phyloP scores from a whole-genome alignment of 92 coral and sea anemone species.

The Epizoanthus rinbou region DNA sequence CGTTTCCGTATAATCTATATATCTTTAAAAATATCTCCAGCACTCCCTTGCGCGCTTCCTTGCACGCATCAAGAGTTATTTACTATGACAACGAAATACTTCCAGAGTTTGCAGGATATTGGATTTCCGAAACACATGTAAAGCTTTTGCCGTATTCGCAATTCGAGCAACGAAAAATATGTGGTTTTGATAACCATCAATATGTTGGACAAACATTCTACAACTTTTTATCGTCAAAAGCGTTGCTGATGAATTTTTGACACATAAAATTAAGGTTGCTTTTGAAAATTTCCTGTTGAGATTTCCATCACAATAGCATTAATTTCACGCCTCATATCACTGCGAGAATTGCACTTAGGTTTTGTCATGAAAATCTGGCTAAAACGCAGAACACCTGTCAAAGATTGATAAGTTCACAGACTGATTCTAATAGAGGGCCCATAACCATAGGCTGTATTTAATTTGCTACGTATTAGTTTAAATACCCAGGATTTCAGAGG shows the following conservation, averaged over 20 bases:
- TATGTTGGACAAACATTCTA: constrained; percentile 5
- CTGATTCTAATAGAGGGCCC: neutral
- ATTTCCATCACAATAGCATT: constrained; percentile 17
- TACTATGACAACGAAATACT: neutral
- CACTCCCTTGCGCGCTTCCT: constrained; percentile 8
- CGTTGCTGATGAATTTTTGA: neutral
- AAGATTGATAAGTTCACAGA: neutral
- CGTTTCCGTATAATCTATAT: constrained; percentile 20
- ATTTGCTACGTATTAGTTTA: neutral
- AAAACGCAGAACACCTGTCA: neutral
- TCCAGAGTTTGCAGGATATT: neutral
- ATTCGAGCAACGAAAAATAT: constrained; percentile 11
- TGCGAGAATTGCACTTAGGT: neutral
- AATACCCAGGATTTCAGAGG: neutral
- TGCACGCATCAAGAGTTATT: constrained; percentile 16
- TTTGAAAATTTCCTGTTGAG: constrained; percentile 3
- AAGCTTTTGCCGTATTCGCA: neutral
- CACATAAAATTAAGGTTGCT: constrained; percentile 18
- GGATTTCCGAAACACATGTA: neutral
- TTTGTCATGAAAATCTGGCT: neutral
- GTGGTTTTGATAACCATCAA: constrained; percentile 15
- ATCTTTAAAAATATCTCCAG: neutral
- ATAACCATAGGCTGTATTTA: neutral
- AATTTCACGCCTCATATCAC: neutral
- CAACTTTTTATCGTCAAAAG: neutral